Evolutionary conservation across 2,888 invertebrate species (phyloP).

Genomic region (Pecten maximus): DNA sequence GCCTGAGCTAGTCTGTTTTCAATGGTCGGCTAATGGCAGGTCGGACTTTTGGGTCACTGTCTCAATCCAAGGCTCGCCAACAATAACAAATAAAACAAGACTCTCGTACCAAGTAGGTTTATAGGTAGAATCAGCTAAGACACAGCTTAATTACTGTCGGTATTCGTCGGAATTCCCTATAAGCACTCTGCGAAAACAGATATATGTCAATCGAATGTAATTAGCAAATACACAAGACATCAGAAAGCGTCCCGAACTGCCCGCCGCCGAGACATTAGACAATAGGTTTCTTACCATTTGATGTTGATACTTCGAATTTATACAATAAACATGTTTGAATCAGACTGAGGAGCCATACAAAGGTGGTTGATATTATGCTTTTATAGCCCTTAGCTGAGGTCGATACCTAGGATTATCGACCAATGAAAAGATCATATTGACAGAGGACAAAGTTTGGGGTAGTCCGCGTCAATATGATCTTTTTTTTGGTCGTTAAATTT

Average conservation of each 20-base stretch:
- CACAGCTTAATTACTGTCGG: not conserved
- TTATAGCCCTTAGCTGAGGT: no score
- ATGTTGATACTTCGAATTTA: no score
- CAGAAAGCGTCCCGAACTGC: not conserved
- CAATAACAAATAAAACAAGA: constrained; percentile 19
- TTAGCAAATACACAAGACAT: not conserved
- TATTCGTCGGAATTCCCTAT: not conserved
- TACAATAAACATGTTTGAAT: no score
- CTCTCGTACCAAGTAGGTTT: not conserved
- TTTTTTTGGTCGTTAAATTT: no score
- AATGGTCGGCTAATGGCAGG: not conserved
- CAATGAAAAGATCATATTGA: no score
- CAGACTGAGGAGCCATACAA: no score
- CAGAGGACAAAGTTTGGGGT: no score
- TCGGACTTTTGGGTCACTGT: not conserved
- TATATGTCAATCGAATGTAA: constrained; percentile 17
- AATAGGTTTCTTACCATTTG: no score
- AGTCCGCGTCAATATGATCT: no score
- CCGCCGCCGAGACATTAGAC: not conserved
- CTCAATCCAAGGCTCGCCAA: not conserved
- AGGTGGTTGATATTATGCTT: no score
- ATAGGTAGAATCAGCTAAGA: not conserved
- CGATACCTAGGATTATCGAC: no score
- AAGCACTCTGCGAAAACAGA: not conserved
- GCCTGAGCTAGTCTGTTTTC: constrained; percentile 9